Evolutionary conservation across 1,140 invertebrate genomes (phyloP), one percentile per base, ranked within the genome.

Genomic region (Zaprionus capensis): DNA sequence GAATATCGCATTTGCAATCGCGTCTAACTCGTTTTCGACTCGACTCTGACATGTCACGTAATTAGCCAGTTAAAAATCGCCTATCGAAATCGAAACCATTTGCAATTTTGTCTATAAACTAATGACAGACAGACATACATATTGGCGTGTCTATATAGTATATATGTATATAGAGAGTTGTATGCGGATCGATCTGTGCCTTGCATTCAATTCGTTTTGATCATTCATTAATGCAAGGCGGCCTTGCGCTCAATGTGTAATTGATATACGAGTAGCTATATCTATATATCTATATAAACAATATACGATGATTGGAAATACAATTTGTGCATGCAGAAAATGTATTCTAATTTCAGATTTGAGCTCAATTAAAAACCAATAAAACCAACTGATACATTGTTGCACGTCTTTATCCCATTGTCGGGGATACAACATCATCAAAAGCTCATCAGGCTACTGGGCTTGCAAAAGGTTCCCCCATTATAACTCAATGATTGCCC

Each of bases 11-110:
- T 69, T 81, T 81, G 67, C 44, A 76, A 82, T 65, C 82, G 64
- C 80, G 83, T 87, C 82, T 77, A 74, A 86, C 82, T 86, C 58
- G 82, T 87, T 86, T 86, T 31, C 36, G 64, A 34, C 46, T 77
- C 74, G 58, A 34, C 55, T 71, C 82, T 83, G 87, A 90, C 84
- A 81, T 87, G 85, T 84, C 84, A 81, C 81, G 85, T 87, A 87
- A 87, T 88, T 88, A 88, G 68, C 71, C 76, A 68, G 64, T 66
- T 57, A 3, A 11, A 20, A 49, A 49, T 46, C 57, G 55, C 63
- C 38, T 17, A 59, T 62, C 55, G 46, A 46, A 55, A 61, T 67
- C 76, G 31, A 69, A 76, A 77, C 56, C 65, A 61, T 49, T 75
- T 69, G 41, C 36, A 55, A 58, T 26, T 61, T 46, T 57, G 66